A percentile compares a stretch with the other conserved stretches of the same genome.
phyloP scores from a whole-genome alignment of 2,888 invertebrate species.

The Erannis defoliaria region DNA sequence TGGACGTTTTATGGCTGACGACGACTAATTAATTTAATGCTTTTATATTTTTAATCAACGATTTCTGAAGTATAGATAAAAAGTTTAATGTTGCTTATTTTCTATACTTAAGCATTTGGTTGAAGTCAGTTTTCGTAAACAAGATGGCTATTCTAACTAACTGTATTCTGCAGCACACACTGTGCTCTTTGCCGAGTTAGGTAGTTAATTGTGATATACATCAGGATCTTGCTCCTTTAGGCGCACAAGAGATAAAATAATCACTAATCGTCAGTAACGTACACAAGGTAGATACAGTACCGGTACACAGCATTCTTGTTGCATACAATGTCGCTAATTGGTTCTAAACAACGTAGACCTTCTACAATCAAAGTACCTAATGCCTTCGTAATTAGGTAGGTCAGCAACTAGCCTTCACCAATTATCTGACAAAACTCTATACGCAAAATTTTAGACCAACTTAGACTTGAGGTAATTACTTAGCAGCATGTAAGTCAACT shows the following conservation, averaged over 20 bases:
- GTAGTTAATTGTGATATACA: conserved; percentile 10
- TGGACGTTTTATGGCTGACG: too few relatives aligned
- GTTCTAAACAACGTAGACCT: conserved; percentile 14
- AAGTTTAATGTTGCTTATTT: too few relatives aligned
- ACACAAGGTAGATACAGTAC: background rate
- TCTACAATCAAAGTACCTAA: conserved; percentile 4
- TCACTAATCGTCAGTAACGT: too few relatives aligned
- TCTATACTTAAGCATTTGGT: background rate
- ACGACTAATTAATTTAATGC: too few relatives aligned
- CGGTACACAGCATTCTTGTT: background rate
- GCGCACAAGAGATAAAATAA: background rate
- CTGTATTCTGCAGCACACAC: background rate
- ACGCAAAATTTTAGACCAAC: too few relatives aligned
- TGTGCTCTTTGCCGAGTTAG: background rate
- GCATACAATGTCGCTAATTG: conserved; percentile 13
- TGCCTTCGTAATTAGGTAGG: conserved; percentile 2
- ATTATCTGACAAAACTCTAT: background rate
- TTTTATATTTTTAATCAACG: too few relatives aligned
- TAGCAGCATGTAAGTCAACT: too few relatives aligned
- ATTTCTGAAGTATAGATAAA: too few relatives aligned
- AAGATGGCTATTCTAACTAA: conserved; percentile 2
- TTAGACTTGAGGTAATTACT: too few relatives aligned
- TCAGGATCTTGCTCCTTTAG: conserved; percentile 1
- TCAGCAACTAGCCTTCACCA: background rate
- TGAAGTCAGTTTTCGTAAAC: background rate